These are phyloP conservation scores for Oxygymnocypris stewartii DNA, from an alignment of 2,113 vertebrate species.

Conservation along the genomic window DNA sequence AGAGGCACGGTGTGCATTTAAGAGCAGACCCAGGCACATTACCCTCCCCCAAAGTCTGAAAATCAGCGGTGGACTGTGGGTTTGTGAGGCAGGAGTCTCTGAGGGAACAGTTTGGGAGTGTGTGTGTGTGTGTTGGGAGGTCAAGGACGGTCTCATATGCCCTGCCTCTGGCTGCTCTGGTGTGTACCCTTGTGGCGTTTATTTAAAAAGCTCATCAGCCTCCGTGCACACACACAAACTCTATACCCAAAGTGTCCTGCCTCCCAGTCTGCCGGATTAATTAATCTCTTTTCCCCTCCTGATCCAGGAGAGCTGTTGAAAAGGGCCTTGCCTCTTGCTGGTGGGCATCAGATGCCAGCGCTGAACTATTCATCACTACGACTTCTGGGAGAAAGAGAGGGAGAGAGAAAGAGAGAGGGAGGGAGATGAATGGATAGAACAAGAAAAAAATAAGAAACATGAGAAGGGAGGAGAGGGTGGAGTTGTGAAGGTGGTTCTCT, in stretches of 20 bases:
- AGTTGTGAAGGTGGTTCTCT: slow-evolving; percentile 58
- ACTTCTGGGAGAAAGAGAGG: slow-evolving; percentile 65
- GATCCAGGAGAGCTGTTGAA: slow-evolving; percentile 73
- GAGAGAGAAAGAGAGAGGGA: slow-evolving; percentile 38
- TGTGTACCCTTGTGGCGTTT: slow-evolving; percentile 74
- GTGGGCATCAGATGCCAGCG: slow-evolving; percentile 72
- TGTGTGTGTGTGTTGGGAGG: slow-evolving; percentile 56
- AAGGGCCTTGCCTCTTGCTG: slow-evolving; percentile 69
- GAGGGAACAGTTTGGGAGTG: slow-evolving; percentile 29
- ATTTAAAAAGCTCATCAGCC: slow-evolving; percentile 75
- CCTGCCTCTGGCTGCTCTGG: slow-evolving; percentile 73
- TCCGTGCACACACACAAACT: slow-evolving; percentile 40
- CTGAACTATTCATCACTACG: slow-evolving; percentile 76
- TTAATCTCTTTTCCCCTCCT: slow-evolving; percentile 72
- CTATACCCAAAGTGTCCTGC: slow-evolving; percentile 59
- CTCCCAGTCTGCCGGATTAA: slow-evolving; percentile 75
- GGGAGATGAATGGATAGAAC: slow-evolving; percentile 44
- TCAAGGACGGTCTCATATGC: slow-evolving; percentile 73
- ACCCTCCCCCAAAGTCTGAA: slow-evolving; percentile 42
- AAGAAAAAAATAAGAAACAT: slow-evolving; percentile 62
- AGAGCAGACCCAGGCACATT: slow-evolving; percentile 46
- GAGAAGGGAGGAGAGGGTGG: slow-evolving; percentile 61
- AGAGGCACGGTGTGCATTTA: slow-evolving; percentile 39
- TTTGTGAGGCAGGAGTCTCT: slow-evolving; percentile 27
- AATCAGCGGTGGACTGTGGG: slow-evolving; percentile 27